phyloP scores from a whole-genome alignment of 1,140 invertebrate genomes.

The Macrotrachela quadricornifera region DNA sequence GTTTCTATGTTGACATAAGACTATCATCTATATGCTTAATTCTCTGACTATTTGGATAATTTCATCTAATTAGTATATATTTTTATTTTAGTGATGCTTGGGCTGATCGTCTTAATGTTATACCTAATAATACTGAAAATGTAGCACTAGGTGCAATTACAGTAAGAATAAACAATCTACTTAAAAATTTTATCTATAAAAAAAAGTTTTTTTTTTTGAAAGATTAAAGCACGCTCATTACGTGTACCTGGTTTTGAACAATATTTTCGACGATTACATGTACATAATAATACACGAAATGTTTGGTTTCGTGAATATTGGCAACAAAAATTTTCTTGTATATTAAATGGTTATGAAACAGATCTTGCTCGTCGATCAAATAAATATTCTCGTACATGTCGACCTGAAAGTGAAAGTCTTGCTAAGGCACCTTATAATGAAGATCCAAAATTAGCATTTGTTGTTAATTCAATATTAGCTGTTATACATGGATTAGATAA shows the following conservation, averaged over 20 bases:
- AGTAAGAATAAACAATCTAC: slow-evolving; percentile 47
- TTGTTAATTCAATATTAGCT: slow-evolving; percentile 47
- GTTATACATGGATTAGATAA: slow-evolving; percentile 44
- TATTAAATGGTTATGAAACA: slow-evolving; percentile 17
- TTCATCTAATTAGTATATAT: too few species aligned
- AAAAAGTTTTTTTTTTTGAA: too few species aligned
- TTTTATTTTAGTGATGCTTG: slow-evolving; percentile 44
- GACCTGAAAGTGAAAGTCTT: too few species aligned
- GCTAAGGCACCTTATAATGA: slow-evolving; percentile 13
- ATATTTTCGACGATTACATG: slow-evolving; percentile 45
- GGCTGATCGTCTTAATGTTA: slow-evolving; percentile 53
- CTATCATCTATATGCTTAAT: too few species aligned
- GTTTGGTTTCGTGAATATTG: slow-evolving; percentile 57
- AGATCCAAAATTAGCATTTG: slow-evolving; percentile 54
- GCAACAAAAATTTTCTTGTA: slow-evolving; percentile 46
- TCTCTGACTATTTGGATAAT: too few species aligned
- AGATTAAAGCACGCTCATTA: slow-evolving; percentile 35
- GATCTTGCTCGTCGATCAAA: not conserved
- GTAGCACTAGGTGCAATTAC: slow-evolving; percentile 50
- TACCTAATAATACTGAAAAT: slow-evolving; percentile 37
- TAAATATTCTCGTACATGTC: too few species aligned
- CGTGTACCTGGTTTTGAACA: slow-evolving; percentile 43
- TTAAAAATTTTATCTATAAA: too few species aligned
- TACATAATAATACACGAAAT: slow-evolving; percentile 41
- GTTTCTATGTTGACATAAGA: too few species aligned